phyloP scores from a whole-genome alignment of 2,888 invertebrate species.

The Nowickia ferox region DNA sequence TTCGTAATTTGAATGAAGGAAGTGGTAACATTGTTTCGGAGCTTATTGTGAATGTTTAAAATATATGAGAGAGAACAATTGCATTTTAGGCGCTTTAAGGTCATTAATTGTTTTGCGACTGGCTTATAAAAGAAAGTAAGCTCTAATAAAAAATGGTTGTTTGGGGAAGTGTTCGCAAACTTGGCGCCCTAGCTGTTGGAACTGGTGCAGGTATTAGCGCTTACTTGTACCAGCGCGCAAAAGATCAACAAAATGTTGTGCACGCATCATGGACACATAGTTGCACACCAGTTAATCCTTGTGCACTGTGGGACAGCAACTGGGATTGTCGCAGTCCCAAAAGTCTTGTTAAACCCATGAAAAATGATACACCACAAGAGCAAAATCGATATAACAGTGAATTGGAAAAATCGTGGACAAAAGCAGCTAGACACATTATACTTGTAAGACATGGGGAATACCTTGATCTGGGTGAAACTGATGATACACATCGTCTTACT shows the following conservation, averaged over 20 bases:
- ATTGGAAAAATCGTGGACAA: slow-evolving; percentile 86
- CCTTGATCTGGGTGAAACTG: slow-evolving; percentile 88
- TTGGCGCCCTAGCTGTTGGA: slow-evolving; percentile 84
- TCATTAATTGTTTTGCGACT: not conserved
- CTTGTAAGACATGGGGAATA: slow-evolving; percentile 98
- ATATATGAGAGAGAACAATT: not conserved
- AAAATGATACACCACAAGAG: slow-evolving; percentile 84
- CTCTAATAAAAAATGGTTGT: slow-evolving; percentile 61
- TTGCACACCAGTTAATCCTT: slow-evolving; percentile 76
- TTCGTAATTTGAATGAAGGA: too few relatives aligned
- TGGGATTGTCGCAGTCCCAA: slow-evolving; percentile 95
- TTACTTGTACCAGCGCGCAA: slow-evolving; percentile 85
- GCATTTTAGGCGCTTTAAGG: slow-evolving; percentile 37
- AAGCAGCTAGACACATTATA: slow-evolving; percentile 89
- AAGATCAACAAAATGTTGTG: slow-evolving; percentile 83
- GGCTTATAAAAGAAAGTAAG: not conserved
- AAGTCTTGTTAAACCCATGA: slow-evolving; percentile 87
- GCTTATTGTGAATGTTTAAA: slow-evolving; percentile 39
- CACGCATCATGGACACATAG: slow-evolving; percentile 88
- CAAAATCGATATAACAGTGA: slow-evolving; percentile 88
- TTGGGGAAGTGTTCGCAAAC: slow-evolving; percentile 71
- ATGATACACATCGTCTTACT: slow-evolving; percentile 90
- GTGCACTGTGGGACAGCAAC: slow-evolving; percentile 91
- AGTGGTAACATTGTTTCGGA: not conserved
- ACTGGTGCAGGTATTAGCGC: slow-evolving; percentile 87